Base-by-base conservation (phyloP, 1,140 invertebrate genomes). In the Drosophila sproati region DNA sequence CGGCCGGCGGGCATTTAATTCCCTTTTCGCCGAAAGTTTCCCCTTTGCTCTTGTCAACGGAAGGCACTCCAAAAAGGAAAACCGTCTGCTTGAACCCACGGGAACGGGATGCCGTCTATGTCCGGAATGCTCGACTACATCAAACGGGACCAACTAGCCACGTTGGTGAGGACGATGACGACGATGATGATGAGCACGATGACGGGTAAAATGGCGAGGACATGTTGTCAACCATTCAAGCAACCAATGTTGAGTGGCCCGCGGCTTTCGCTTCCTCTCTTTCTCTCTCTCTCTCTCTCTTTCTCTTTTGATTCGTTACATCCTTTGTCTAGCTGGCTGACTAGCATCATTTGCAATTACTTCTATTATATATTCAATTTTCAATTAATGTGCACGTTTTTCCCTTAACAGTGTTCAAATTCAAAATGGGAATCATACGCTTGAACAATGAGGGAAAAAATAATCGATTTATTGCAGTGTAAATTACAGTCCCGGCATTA, bases 211-310 rank as follows among this genome's bases (percentile, higher is more conserved):
- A 55, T 63, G 67, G 3, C 34, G 55, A 56, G 54, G 73, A 64
- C 68, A 79, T 79, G 77, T 78, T 78, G 76, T 79, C 77, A 77
- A 57, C 77, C 74, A 77, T 69, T 73, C 56, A 54, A 66, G 69
- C 73, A 60, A 69, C 77, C 74, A 77, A 79, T 79, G 77, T 73
- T 43, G 71, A 35, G n/a, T 60, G 50, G 56, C 77, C 55, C 32
- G 32, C 10, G 45, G 69, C 35, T 37, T 3, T 20, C 3, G 28
- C 20, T 61, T 7, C 7, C 37, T 29, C 7, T 29, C 29, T 10
- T 31, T 55, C 41, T 31, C 39, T 8, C 32, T 28, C 32, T 52
- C 10, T 32, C 41, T 12, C 8, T n/a, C 37, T 41, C 41, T 31
- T 3, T 10, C 32, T 20, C 0, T 31, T 3, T 2, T 6, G 54